Evolutionary conservation across 92 coral and sea anemone genomes (phyloP).

Genomic region (Palythoa caribaeorum): DNA sequence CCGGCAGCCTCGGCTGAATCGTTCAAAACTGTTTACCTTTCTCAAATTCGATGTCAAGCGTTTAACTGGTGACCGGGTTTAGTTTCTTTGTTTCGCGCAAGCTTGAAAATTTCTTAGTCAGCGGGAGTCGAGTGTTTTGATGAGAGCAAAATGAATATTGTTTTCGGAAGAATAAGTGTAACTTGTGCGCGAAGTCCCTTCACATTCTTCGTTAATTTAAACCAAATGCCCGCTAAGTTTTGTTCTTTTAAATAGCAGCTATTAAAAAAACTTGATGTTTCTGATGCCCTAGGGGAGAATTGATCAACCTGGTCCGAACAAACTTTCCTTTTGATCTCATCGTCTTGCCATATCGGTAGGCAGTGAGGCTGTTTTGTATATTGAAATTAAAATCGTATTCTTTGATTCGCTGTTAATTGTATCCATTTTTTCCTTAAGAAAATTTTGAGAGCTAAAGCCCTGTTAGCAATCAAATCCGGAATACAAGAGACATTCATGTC

Average conservation of each 20-base stretch:
- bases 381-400: not conserved
- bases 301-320: not conserved
- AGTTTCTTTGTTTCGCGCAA: not conserved
- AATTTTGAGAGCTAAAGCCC: not conserved
- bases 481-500: not conserved
- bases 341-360: conserved; percentile 25
- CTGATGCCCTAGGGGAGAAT: not conserved
- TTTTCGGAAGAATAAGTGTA: conserved; percentile 2
- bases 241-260: not conserved
- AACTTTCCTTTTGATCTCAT: conserved; percentile 33
- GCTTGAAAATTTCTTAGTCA: conserved; percentile 15
- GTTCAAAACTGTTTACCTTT: conserved; percentile 36
- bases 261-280: not conserved
- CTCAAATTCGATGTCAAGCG: conserved; percentile 26
- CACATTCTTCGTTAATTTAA: conserved; percentile 7
- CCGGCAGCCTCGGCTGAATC: conserved; percentile 4
- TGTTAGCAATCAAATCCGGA: not conserved
- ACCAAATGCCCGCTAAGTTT: conserved; percentile 14
- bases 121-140: conserved; percentile 31
- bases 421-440: conserved; percentile 8
- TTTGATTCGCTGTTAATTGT: not conserved
- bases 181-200: not conserved
- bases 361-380: not conserved
- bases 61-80: conserved; percentile 12
- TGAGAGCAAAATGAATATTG: conserved; percentile 15